Conservation (phyloP, 2,113 vertebrate species). For the Turdus rufiventris region DNA sequence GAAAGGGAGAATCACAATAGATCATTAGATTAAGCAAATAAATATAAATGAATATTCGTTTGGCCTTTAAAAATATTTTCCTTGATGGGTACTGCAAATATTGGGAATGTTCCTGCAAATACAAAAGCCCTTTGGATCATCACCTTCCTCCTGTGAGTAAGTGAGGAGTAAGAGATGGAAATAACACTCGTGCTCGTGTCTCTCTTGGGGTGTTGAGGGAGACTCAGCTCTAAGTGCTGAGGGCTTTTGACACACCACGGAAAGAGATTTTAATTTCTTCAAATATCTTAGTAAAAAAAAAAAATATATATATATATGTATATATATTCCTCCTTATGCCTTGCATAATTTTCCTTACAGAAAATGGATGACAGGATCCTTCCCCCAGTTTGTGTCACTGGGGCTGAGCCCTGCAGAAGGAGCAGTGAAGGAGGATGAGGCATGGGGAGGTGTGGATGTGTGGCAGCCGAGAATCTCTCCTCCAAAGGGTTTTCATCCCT, state of each 20-base stretch:
- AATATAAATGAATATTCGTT: slow-evolving; percentile 70
- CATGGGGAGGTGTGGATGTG: rapidly evolving
- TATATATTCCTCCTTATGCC: neutral
- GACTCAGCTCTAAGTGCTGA: neutral
- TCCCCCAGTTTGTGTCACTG: neutral
- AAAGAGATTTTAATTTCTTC: slow-evolving; percentile 60
- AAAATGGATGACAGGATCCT: slow-evolving; percentile 35
- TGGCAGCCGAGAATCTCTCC: rapidly evolving
- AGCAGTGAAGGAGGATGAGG: neutral
- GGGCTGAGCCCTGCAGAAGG: neutral
- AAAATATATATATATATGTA: too few relatives aligned
- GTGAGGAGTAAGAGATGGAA: slow-evolving; percentile 27
- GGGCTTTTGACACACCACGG: slow-evolving; percentile 6
- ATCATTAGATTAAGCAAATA: slow-evolving; percentile 74
- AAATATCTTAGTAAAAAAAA: neutral
- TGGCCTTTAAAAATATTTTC: slow-evolving; percentile 78
- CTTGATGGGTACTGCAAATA: slow-evolving; percentile 55
- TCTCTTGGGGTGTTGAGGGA: slow-evolving; percentile 2
- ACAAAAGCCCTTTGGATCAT: neutral
- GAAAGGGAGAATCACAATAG: slow-evolving; percentile 70
- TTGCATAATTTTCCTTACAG: slow-evolving; percentile 16
- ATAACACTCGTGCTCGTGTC: neutral
- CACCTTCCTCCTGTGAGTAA: slow-evolving; percentile 58
- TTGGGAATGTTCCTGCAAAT: slow-evolving; percentile 58
- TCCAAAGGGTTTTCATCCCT: neutral